Base-by-base conservation (phyloP, 2,888 invertebrate genomes). In the Pseudolycoriella hygida region DNA sequence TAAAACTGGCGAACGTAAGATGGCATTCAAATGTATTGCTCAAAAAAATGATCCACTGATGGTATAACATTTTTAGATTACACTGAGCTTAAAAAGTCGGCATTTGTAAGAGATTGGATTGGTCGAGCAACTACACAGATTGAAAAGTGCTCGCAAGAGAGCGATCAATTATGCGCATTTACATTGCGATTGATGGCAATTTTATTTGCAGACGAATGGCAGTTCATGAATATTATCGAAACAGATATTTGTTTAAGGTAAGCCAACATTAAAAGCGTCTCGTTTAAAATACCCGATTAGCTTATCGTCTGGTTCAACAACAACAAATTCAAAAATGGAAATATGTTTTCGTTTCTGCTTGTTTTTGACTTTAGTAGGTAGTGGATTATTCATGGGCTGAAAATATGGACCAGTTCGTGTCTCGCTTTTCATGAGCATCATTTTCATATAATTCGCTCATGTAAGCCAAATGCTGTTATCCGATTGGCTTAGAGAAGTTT, bases 101-200 rank as follows among this genome's bases (percentile, higher is more conserved):
- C 62, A 3, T 58, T 61, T 46, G 60, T 64, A n/a, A 49, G 56
- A 8, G 59, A 64, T 42, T 72, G 70, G 71, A 56, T 71, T 15
- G 60, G 66, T 49, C 55, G 60, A 42, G 67, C 67, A 19, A 53
- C 67, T 1, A 55, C 55, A 6, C 48, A 65, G 30, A 62, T 70
- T 55, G 55, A 56, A 14, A 59, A 59, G 34, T 53, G 56, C 15
- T 50, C 49, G 12, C 52, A 54, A 41, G 63, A 72, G 2, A 66
- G 69, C 39, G 64, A 67, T 34, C 59, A 66, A 46, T 60, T 74
- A 4, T 57, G 66, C n/a, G 66, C 77, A 4, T 84, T 85, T 51
- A 68, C 76, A 32, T 60, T 78, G 8, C 74, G 78, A 54, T 57
- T 81, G 6, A 66, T 75, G 3, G 76, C 75, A n/a, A 59, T 74